phyloP scores from a whole-genome alignment of 2,888 invertebrate species.

The Sesia apiformis region DNA sequence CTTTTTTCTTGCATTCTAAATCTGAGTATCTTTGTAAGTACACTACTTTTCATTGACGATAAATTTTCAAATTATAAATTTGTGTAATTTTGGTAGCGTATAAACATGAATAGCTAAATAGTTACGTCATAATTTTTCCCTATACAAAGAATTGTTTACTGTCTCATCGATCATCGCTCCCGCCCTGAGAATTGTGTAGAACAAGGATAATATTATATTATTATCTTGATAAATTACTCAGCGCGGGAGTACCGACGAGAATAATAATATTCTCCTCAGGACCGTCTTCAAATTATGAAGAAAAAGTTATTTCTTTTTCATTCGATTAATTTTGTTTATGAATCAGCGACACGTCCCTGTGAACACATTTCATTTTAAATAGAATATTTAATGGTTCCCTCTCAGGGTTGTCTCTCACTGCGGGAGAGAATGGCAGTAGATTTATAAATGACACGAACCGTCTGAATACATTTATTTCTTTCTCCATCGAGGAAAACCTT shows the following conservation, averaged over 20 bases:
- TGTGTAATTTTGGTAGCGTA: no score
- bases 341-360: background rate
- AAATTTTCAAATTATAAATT: no score
- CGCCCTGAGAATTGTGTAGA: background rate
- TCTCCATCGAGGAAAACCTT: no score
- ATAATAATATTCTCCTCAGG: background rate
- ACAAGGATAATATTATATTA: background rate
- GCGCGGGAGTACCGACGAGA: background rate
- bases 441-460: background rate
- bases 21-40: no score
- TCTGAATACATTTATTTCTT: no score
- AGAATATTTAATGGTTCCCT: background rate
- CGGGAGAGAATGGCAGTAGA: background rate
- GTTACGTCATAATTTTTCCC: no score
- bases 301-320: background rate
- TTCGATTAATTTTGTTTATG: background rate
- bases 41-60: no score
- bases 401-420: background rate
- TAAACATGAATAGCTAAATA: no score
- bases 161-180: background rate
- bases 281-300: background rate
- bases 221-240: background rate
- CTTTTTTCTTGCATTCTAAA: no score
- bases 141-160: no score
- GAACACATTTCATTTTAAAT: background rate